Percentiles rank a stretch among this genome's conserved stretches.
Conservation (phyloP, 2,113 vertebrate genomes). For the Coryphaenoides rupestris region DNA sequence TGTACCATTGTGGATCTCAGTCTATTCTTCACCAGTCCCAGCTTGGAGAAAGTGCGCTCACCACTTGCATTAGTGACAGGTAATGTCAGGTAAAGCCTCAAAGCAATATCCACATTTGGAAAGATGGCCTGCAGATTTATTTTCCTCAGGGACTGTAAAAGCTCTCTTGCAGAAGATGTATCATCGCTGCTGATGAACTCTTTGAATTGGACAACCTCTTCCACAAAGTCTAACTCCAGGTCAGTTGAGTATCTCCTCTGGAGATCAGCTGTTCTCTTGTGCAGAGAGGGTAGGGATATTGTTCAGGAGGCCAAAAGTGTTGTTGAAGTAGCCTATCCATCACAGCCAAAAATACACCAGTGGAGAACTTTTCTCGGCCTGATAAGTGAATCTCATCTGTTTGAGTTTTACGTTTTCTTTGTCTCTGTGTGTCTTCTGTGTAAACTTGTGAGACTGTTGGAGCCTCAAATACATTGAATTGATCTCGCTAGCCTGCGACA, state of each 20-base stretch:
- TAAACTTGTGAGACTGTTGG: constrained; percentile 9
- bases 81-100: not conserved
- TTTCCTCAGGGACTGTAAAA: not conserved
- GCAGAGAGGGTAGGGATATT: not conserved
- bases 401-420: not conserved
- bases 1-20: not conserved
- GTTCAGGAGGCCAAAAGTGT: not conserved
- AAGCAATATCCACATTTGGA: not conserved
- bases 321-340: not conserved
- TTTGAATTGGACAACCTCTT: not conserved
- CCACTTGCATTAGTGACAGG: not conserved
- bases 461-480: not conserved
- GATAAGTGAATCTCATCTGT: not conserved
- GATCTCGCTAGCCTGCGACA: not conserved
- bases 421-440: not conserved
- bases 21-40: not conserved
- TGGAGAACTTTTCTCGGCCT: not conserved
- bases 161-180: not conserved
- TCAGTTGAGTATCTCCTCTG: not conserved
- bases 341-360: not conserved
- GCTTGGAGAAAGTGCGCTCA: not conserved
- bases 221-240: not conserved
- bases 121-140: not conserved
- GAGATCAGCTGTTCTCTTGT: not conserved
- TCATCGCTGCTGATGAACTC: not conserved